Conservation (phyloP, 1,140 invertebrate species). For the Drosophila orena region DNA sequence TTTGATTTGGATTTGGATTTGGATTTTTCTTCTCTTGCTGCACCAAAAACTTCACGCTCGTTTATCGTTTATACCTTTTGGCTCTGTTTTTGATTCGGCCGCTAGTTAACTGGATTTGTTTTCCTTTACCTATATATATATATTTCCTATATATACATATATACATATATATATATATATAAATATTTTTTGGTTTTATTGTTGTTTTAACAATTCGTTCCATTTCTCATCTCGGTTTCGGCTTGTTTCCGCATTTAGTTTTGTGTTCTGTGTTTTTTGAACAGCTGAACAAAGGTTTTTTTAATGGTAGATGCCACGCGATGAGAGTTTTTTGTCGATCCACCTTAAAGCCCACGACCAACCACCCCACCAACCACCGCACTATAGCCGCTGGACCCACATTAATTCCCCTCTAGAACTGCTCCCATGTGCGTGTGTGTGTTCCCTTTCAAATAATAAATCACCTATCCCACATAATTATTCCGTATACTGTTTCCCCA, state of each 20-base stretch:
- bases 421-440: constrained; percentile 39
- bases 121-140: background rate
- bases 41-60: constrained; percentile 49
- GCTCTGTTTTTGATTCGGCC: constrained; percentile 35
- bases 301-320: constrained; percentile 37
- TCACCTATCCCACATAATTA: constrained; percentile 23
- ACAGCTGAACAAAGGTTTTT: constrained; percentile 31
- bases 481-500: constrained; percentile 3
- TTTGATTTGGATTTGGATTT: background rate
- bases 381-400: constrained; percentile 18
- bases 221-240: constrained; percentile 22
- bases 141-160: constrained; percentile 10
- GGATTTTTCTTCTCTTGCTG: constrained; percentile 25
- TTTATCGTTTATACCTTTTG: constrained; percentile 28
- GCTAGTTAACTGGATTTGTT: constrained; percentile 29
- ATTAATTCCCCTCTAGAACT: constrained; percentile 14
- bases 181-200: constrained; percentile 7
- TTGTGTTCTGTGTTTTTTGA: constrained; percentile 31
- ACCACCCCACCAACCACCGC: constrained; percentile 33
- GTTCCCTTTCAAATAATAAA: constrained; percentile 12
- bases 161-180: constrained; percentile 14
- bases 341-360: constrained; percentile 9
- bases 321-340: constrained; percentile 19
- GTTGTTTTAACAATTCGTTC: constrained; percentile 15
- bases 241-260: constrained; percentile 47